Base-by-base conservation (phyloP, 1,140 invertebrate genomes). In the Megalopta genalis region DNA sequence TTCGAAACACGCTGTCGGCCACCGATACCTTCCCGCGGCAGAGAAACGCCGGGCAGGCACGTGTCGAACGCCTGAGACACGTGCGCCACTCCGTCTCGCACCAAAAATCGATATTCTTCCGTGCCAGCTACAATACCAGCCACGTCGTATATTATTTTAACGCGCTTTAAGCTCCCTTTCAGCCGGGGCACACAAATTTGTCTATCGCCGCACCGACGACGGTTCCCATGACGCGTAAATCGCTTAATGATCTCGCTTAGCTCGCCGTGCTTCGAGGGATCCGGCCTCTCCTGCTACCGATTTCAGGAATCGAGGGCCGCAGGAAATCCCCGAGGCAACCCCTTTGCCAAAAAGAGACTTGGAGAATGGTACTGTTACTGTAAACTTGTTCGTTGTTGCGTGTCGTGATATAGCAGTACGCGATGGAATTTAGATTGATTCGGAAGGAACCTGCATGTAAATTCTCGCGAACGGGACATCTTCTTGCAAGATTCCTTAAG, bases 61-160 rank as follows among this genome's bases (percentile, higher is more conserved):
- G 84, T 85, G 84, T 66, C 82, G 65, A 54, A 60, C 32, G 71
- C 49, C 62, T 57, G 64, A 12, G 65, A 75, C 84, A 85, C 83
- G 83, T 85, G 83, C 67, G 62, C 54, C 39, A 1, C 39, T 64
- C 27, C 18, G 54, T 3, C n/a, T n/a, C 54, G n/a, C 27, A 52
- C 21, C 68, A 21, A 85, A 76, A 83, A 85, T 85, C 83, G 83
- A 85, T 85, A 83, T 49, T 68, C 69, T 66, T 80, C 73, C 77
- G 63, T 76, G 54, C 54, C 32, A 1, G 14, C 39, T 9, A 70
- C 80, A 70, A 66, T 79, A 46, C 59, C 60, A 16, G n/a, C 60
- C 27, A 65, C 46, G 42, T 80, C 52, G 66, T 80, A 83, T 62
- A 74, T 83, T 79, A 84, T 84, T 84, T 84, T 83, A 75, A 69